Conservation (phyloP, 2,797 vertebrate genomes). For the Squalus acanthias region DNA sequence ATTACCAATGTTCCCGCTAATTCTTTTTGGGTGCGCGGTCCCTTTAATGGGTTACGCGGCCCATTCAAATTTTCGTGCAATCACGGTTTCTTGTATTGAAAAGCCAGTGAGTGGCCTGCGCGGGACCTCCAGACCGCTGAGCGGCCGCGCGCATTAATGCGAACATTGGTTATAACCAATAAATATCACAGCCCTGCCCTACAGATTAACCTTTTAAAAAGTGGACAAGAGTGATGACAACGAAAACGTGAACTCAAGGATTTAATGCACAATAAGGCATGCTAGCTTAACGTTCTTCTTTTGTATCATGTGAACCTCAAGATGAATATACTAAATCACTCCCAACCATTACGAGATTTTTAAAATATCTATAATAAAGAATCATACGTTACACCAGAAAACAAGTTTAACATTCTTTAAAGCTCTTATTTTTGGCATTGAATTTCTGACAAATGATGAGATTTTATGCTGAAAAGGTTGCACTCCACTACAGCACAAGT, state of each 20-base stretch:
- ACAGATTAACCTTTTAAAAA: background rate
- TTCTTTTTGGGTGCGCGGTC: too few relatives aligned
- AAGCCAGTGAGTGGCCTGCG: too few relatives aligned
- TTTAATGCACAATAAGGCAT: background rate
- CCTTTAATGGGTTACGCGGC: too few relatives aligned
- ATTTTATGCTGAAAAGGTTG: background rate
- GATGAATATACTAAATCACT: background rate
- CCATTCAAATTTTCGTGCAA: too few relatives aligned
- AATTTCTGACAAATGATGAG: background rate
- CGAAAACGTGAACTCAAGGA: background rate
- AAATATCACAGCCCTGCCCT: background rate
- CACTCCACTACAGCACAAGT: background rate
- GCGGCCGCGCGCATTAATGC: too few relatives aligned
- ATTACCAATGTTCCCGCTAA: too few relatives aligned
- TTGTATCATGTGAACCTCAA: background rate
- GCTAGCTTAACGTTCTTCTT: background rate
- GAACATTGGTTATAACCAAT: background rate
- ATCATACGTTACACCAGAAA: background rate
- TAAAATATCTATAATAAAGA: background rate
- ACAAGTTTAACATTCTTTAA: background rate
- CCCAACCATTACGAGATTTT: background rate
- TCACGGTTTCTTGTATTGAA: too few relatives aligned
- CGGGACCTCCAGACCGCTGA: too few relatives aligned
- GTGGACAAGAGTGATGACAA: background rate
- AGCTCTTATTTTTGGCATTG: background rate